Evolutionary conservation across 2,113 vertebrate genomes (phyloP).

Genomic region (Lanius collurio): DNA sequence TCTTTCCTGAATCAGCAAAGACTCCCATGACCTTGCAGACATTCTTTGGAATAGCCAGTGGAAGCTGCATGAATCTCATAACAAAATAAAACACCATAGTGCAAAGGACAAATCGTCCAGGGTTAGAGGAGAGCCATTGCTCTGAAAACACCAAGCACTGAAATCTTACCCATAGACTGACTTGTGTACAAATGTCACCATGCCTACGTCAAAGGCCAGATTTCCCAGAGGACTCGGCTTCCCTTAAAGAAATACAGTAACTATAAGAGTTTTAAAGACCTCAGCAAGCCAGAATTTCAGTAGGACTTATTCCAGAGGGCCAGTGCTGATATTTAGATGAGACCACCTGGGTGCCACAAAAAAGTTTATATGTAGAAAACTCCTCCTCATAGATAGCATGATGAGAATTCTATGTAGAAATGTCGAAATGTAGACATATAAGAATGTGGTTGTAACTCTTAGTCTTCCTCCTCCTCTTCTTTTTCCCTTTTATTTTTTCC

Average conservation of each 20-base stretch:
- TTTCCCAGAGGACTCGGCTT: not conserved
- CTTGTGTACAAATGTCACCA: constrained; percentile 14
- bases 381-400: not conserved
- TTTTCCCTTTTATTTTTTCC: not conserved
- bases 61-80: constrained; percentile 34
- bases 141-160: constrained; percentile 5
- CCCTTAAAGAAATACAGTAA: not conserved
- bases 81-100: constrained; percentile 11
- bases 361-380: not conserved
- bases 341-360: not conserved
- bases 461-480: not conserved
- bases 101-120: not conserved
- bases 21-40: constrained; percentile 57
- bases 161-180: not conserved
- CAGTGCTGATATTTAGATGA: not conserved
- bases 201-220: not conserved
- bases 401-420: constrained; percentile 2
- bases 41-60: constrained; percentile 31
- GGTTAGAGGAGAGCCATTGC: not conserved
- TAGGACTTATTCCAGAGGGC: not conserved
- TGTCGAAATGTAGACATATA: not conserved
- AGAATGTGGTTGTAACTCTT: not conserved
- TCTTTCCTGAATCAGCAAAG: constrained; percentile 67
- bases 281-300: not conserved
- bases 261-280: not conserved